Base-by-base conservation (phyloP, 30 jellyfish, hydroid and myxozoan species). In the Hydra vulgaris region DNA sequence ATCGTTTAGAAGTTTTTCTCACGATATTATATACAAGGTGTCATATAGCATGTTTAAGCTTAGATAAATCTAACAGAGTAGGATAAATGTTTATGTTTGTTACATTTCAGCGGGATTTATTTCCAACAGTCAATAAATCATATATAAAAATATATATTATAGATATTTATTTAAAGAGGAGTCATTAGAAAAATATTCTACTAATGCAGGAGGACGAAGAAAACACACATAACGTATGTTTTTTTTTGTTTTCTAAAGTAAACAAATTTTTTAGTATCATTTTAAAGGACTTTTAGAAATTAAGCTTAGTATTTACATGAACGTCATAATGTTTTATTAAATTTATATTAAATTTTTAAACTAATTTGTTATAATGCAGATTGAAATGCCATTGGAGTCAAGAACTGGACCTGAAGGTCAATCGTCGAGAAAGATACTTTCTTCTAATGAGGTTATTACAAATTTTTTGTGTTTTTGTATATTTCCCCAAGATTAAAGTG, bases 341-440 rank as follows among this genome's bases (percentile, higher is more conserved):
- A n/a, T n/a, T n/a, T n/a, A n/a, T n/a, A n/a, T n/a, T n/a, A n/a
- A n/a, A n/a, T n/a, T n/a, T n/a, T n/a, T n/a, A n/a, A n/a, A n/a
- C 12, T 40, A 40, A 40, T 40, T 12, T 3, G 12, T 12, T 40
- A 12, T 40, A 40, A 5, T 40, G 61, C 61, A 40, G 61, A 76
- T 53, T 54, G 85, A 78, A 20, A 53, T 74, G 27, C 76, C 78
- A 52, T 18, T 78, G 12, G 85, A 78, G 54, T 78, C 85, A 27
- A 54, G 85, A 25, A 76, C 85, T 1, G 85, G 85, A 78, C 85
- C 85, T 15, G 85, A 78, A 25, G 85, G 85, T 17, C 80, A 78
- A 66, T 61, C 85, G 7, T 78, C 85, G 7, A 55, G 77, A 78
- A 78, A 24, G 69, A 78, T 78, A 55, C 85, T 75, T 21, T 18